Evolutionary conservation across 2,888 invertebrate genomes (phyloP).

Genomic region (Nycteola revayana): DNA sequence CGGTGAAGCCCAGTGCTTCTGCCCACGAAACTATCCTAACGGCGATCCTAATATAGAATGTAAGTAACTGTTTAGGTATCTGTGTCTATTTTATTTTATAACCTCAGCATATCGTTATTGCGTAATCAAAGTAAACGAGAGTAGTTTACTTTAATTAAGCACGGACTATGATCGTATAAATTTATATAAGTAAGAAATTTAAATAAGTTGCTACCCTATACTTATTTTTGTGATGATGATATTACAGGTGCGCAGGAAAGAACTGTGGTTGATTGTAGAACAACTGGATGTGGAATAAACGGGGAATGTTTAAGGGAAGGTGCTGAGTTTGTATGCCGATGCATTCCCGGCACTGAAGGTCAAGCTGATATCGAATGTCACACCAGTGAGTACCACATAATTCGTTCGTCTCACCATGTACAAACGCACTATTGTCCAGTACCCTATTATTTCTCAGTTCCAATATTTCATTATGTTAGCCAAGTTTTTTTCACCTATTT

Average conservation of each 20-base stretch:
- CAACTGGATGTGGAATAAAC: slow-evolving; percentile 91
- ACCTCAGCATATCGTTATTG: too few species aligned
- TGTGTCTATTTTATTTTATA: too few species aligned
- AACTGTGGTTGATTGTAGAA: slow-evolving; percentile 88
- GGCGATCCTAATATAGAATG: slow-evolving; percentile 94
- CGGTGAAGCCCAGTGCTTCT: slow-evolving; percentile 90
- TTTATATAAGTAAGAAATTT: too few species aligned
- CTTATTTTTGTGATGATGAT: too few species aligned
- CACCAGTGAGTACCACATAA: slow-evolving; percentile 63
- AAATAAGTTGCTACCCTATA: too few species aligned
- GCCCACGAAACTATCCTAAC: slow-evolving; percentile 90
- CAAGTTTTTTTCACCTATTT: slow-evolving; percentile 5
- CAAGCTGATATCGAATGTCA: slow-evolving; percentile 87
- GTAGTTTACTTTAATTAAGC: too few species aligned
- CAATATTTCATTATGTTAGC: slow-evolving; percentile 13
- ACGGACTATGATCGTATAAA: too few species aligned
- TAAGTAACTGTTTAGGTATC: slow-evolving; percentile 83
- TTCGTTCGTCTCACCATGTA: slow-evolving; percentile 60
- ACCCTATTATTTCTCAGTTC: slow-evolving; percentile 17
- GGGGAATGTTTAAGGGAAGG: slow-evolving; percentile 94
- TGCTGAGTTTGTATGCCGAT: slow-evolving; percentile 91
- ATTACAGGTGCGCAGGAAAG: slow-evolving; percentile 80
- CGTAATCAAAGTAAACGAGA: too few species aligned
- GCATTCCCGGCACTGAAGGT: slow-evolving; percentile 88
- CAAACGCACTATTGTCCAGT: slow-evolving; percentile 66